Percentiles rank a stretch among this genome's conserved stretches.
These are phyloP conservation scores for Allolobophora icterica DNA, from an alignment of 2,888 invertebrate species.

Conservation along the genomic window DNA sequence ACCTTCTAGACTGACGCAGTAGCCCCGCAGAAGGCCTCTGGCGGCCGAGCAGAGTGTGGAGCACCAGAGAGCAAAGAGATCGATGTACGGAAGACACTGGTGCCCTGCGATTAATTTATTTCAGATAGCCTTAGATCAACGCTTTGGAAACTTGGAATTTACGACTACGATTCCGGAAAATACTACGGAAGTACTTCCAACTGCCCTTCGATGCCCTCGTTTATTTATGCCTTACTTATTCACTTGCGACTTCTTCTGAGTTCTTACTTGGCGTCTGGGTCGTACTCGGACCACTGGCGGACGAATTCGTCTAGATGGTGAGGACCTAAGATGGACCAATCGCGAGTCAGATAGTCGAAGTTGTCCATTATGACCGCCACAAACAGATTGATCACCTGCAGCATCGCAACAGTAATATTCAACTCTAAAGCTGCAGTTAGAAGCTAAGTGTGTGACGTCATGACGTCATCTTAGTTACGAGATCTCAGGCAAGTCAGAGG, in stretches of 20 bases:
- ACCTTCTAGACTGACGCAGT: no score
- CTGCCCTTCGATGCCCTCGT: background rate
- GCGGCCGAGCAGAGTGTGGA: no score
- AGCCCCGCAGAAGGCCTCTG: no score
- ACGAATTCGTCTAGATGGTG: slow-evolving; percentile 99
- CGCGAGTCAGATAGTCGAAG: slow-evolving; percentile 96
- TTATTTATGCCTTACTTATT: background rate
- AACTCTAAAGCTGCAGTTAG: no score
- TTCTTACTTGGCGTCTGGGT: slow-evolving; percentile 90
- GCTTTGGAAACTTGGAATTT: no score
- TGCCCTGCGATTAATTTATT: no score
- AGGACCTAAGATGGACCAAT: slow-evolving; percentile 99
- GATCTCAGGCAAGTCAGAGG: no score
- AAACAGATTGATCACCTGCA: slow-evolving; percentile 96
- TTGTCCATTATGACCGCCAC: slow-evolving; percentile 99
- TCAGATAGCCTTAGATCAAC: no score
- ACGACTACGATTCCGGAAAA: background rate
- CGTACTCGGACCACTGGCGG: slow-evolving; percentile 98
- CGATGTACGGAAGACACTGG: no score
- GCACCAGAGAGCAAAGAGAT: no score
- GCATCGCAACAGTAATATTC: slow-evolving; percentile 49
- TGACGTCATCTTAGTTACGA: no score
- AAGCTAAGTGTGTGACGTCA: no score
- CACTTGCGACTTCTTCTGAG: background rate
- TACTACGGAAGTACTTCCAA: background rate